These are phyloP conservation scores for Pantala flavescens DNA, from an alignment of 1,140 invertebrate genomes.

Conservation along the genomic window DNA sequence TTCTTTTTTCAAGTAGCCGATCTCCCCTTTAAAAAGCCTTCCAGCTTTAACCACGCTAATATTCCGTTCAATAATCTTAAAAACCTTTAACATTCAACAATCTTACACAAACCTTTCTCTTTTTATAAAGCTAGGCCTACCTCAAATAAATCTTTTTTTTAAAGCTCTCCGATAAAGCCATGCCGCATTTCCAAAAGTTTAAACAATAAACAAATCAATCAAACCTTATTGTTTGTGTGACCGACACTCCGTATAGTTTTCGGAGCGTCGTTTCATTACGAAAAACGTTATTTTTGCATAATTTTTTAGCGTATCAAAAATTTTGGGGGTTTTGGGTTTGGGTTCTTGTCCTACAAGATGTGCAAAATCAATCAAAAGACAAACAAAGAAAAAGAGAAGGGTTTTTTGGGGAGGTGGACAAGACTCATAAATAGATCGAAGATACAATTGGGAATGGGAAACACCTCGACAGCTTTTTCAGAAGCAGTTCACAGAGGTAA, in stretches of 20 bases:
- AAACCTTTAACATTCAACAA: slow-evolving; percentile 3
- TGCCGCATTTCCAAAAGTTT: slow-evolving; percentile 1
- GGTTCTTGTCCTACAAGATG: not conserved
- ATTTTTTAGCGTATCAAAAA: not conserved
- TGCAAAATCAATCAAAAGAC: not conserved
- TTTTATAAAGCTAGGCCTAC: not conserved
- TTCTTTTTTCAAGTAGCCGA: not conserved
- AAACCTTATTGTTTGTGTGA: not conserved
- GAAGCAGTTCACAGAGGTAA: not conserved
- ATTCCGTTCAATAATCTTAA: slow-evolving; percentile 3
- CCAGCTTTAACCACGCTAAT: not conserved
- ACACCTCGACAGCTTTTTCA: not conserved
- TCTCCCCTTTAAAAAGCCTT: not conserved
- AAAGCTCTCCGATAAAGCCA: slow-evolving; percentile 2
- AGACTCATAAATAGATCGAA: slow-evolving; percentile 3
- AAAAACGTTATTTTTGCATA: not conserved
- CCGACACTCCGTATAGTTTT: not conserved
- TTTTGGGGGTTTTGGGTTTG: no score
- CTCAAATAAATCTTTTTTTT: slow-evolving; percentile 1
- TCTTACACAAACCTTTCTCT: not conserved
- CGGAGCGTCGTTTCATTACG: not conserved
- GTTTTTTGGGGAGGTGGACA: not conserved
- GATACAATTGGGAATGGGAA: slow-evolving; percentile 2
- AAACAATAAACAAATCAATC: not conserved
- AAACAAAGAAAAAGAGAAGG: not conserved